Evolutionary conservation across 2,888 invertebrate genomes (phyloP), one percentile per base, ranked within the genome.

Genomic region (Molorchus minor): DNA sequence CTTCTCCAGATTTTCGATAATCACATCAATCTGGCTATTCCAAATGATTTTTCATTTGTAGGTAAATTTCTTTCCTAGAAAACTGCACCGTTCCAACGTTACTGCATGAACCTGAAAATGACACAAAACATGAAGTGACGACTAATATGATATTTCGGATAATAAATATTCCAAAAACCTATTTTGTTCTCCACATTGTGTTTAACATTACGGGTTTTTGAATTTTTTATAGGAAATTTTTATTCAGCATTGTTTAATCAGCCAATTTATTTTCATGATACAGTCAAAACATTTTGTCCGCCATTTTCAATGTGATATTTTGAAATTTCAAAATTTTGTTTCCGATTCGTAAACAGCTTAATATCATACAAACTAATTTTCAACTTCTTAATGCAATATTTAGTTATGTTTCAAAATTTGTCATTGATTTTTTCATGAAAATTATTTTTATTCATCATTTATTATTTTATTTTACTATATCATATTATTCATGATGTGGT

Each of bases 291-390:
- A 36, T 36, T 36, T 36, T 36, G 36, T 36, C 13, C 36, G 36
- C 36, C 36, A 36, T 36, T 36, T 36, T 36, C 36, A 36, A 13
- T 36, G 36, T 36, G 36, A 36, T 36, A 36, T 36, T 36, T 36
- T 36, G 36, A 36, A 36, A 36, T 36, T 36, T 36, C 36, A 36
- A 36, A n/a, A 36, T 36, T 36, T 36, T 36, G 36, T 36, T 36
- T 36, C 36, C 36, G 36, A 36, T 36, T 36, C 36, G 36, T 36
- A 36, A 36, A 36, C 36, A 36, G 36, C 36, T 36, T 36, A 36
- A 36, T 25, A 25, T 25, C 25, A 25, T 25, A 25, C 4, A 25
- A 25, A 25, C 25, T 25, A 4, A 25, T 25, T 25, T 25, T 25
- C 8, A 25, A 25, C 25, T 25, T 25, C 25, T 25, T 25, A 25